A percentile compares a stretch with the other conserved stretches of the same genome.
phyloP scores from a whole-genome alignment of 2,797 vertebrate genomes.

The Hybognathus amarus region DNA sequence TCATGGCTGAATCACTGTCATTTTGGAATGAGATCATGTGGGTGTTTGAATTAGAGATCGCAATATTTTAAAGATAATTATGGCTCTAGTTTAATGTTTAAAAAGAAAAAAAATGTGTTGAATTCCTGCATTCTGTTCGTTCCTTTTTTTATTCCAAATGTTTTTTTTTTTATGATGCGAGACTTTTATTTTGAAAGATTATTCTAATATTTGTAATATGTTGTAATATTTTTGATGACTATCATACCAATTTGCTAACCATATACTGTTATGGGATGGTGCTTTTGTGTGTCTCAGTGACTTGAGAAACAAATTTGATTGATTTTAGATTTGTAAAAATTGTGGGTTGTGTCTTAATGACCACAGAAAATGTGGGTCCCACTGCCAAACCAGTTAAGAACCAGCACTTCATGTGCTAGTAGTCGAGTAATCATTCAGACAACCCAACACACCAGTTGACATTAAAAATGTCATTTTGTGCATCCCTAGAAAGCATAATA shows the following conservation, averaged over 20 bases:
- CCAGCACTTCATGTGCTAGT: neutral
- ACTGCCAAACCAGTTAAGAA: neutral
- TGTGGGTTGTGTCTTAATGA: neutral
- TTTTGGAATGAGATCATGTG: too few relatives aligned
- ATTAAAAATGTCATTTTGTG: neutral
- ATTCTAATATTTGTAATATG: too few relatives aligned
- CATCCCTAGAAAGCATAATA: neutral
- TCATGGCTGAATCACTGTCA: too few relatives aligned
- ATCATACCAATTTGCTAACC: neutral
- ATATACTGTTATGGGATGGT: neutral
- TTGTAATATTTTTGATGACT: too few relatives aligned
- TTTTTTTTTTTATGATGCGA: too few relatives aligned
- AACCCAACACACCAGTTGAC: too few relatives aligned
- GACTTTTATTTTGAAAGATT: too few relatives aligned
- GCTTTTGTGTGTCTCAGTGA: neutral
- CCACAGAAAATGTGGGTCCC: neutral
- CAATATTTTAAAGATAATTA: too few relatives aligned
- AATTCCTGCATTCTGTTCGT: neutral
- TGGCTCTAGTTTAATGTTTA: too few relatives aligned
- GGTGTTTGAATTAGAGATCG: too few relatives aligned
- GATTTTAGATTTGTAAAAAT: neutral
- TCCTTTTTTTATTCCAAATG: too few relatives aligned
- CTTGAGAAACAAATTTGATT: neutral
- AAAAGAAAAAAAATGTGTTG: neutral
- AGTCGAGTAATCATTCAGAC: neutral